Evolutionary conservation across 2,797 vertebrate species (phyloP), one percentile per base, ranked within the genome.

Genomic region (Neopelma chrysocephalum): DNA sequence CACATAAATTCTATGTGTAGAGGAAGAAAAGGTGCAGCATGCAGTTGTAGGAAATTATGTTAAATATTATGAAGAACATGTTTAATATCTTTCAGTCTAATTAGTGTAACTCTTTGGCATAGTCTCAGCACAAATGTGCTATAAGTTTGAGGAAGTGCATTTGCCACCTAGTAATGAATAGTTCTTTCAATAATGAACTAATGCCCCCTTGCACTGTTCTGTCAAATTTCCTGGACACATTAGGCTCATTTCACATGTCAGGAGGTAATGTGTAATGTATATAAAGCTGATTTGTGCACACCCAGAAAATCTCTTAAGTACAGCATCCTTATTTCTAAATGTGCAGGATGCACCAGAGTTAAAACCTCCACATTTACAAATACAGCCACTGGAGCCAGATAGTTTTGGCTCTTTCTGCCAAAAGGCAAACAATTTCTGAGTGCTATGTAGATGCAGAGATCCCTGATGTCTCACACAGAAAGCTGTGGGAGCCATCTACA

Each of bases 61-160:
- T 92, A 78, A 94, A 90, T 87, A 86, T 92, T 81, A 69, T 27
- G 36, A 26, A 83, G 79, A 83, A 81, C 16, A 53, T 73, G 38
- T 82, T 96, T 75, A 89, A 92, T 87, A 91, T 69, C 31, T 75
- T 87, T 83, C 71, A 54, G 77, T 65, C 82, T 90, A 95, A 85
- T 93, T 93, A 81, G 57, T 27, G 34, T 69, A 85, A 66, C 83
- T 82, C 36, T 82, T 91, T 86, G 70, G 89, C 72, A 65, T 20
- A 68, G 10, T 48, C 12, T 80, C 61, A 86, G 27, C 20, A 64
- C 13, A 69, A 95, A 78, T 62, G 54, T 68, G 34, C 53, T 90
- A 1, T 83, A 78, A 61, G 42, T 88, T 61, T 75, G 62, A 90
- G 75, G 58, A 87, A 88, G 43, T 79, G 29, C 38, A 53, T 90